Conservation (phyloP, 2,797 vertebrate species). For the Sebastes hopkinsi region DNA sequence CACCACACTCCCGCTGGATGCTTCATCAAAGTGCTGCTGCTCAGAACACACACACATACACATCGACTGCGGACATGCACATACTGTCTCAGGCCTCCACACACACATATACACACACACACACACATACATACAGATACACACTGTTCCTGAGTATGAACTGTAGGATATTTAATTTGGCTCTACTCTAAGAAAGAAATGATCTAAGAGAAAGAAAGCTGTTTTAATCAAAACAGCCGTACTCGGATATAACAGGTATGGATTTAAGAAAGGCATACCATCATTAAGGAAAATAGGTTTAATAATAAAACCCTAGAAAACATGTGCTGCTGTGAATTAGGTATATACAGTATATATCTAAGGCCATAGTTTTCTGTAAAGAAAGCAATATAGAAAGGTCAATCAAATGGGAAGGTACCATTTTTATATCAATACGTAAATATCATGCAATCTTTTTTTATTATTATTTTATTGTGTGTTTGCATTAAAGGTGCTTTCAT, state of each 20-base stretch:
- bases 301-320: constrained; percentile 31
- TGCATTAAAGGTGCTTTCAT: constrained; percentile 11
- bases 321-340: constrained; percentile 39
- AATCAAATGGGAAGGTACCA: neutral
- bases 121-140: constrained; percentile 81
- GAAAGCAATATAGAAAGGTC: constrained; percentile 21
- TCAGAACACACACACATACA: constrained; percentile 60
- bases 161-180: constrained; percentile 67
- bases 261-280: constrained; percentile 27
- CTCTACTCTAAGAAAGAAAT: constrained; percentile 60
- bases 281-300: constrained; percentile 39
- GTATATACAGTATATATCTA: constrained; percentile 6
- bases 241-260: constrained; percentile 34
- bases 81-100: constrained; percentile 52
- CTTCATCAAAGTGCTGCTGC: constrained; percentile 79
- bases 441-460: neutral
- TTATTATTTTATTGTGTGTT: neutral
- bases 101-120: constrained; percentile 47
- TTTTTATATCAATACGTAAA: neutral
- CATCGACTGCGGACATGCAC: constrained; percentile 34
- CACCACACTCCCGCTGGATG: constrained; percentile 38
- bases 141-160: constrained; percentile 87
- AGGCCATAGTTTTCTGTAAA: constrained; percentile 49
- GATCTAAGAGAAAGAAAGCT: neutral
- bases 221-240: constrained; percentile 11